Conservation (phyloP, 2,888 invertebrate genomes). For the Octodonta nipae region DNA sequence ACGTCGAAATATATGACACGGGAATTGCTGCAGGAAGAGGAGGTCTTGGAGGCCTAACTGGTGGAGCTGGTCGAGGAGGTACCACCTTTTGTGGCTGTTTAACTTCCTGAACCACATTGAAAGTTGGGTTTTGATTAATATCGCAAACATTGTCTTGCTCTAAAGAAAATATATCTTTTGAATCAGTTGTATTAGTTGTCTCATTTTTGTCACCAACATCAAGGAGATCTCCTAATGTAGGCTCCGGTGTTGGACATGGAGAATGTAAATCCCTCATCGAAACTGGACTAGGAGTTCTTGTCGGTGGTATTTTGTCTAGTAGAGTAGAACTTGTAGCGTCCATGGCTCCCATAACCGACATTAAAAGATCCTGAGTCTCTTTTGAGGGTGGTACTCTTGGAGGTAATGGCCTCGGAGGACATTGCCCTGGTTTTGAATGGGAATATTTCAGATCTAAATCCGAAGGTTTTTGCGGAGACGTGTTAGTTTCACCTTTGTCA, state of each 20-base stretch:
- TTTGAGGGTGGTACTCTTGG: constrained; percentile 52
- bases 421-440: constrained; percentile 9
- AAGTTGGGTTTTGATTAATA: constrained; percentile 34
- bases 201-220: constrained; percentile 42
- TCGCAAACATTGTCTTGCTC: constrained; percentile 25
- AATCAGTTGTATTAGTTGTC: constrained; percentile 4
- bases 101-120: constrained; percentile 31
- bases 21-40: constrained; percentile 26
- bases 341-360: constrained; percentile 77
- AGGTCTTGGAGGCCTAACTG: constrained; percentile 25
- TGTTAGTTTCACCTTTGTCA: constrained; percentile 1
- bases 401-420: constrained; percentile 29
- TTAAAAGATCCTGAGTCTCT: constrained; percentile 72
- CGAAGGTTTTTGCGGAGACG: constrained; percentile 32
- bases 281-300: constrained; percentile 76
- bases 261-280: constrained; percentile 70
- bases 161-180: constrained; percentile 9
- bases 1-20: constrained; percentile 5
- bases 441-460: constrained; percentile 34
- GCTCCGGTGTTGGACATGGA: constrained; percentile 69
- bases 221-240: constrained; percentile 47
- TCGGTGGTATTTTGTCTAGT: constrained; percentile 68
- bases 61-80: constrained; percentile 21
- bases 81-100: constrained; percentile 7
- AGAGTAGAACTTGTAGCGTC: constrained; percentile 76